phyloP scores from a whole-genome alignment of 2,888 invertebrate species.

The Diarsia rubi region DNA sequence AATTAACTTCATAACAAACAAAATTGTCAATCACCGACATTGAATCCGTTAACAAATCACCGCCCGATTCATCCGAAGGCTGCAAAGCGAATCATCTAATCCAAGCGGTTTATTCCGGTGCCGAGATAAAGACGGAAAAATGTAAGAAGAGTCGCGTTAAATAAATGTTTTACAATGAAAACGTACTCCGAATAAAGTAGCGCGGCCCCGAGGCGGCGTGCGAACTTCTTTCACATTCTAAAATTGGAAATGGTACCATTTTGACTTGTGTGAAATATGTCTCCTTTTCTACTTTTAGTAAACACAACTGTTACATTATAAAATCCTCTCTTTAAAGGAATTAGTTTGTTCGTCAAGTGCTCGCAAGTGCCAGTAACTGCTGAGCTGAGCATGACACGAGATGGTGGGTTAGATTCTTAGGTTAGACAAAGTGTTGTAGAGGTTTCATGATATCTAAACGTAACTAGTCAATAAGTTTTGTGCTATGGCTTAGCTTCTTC shows the following conservation, averaged over 20 bases:
- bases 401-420: background rate
- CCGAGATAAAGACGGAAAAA: conserved; percentile 54
- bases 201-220: background rate
- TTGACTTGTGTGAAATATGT: background rate
- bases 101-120: conserved; percentile 53
- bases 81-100: conserved; percentile 58
- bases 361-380: background rate
- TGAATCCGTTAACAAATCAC: conserved; percentile 58
- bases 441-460: background rate
- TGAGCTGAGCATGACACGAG: background rate
- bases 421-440: background rate
- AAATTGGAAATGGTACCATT: background rate
- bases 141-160: conserved; percentile 36
- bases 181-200: conserved; percentile 22
- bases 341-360: background rate
- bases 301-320: background rate
- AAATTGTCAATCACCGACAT: conserved; percentile 26
- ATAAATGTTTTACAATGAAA: conserved; percentile 48
- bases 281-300: background rate
- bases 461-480: background rate
- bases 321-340: background rate
- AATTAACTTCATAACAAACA: conserved; percentile 25
- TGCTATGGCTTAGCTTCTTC: background rate
- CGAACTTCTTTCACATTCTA: background rate
- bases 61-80: conserved; percentile 39